Percentiles rank a stretch among this genome's conserved stretches.
phyloP scores from a whole-genome alignment of 2,797 vertebrate genomes.

The Dryobates pubescens region DNA sequence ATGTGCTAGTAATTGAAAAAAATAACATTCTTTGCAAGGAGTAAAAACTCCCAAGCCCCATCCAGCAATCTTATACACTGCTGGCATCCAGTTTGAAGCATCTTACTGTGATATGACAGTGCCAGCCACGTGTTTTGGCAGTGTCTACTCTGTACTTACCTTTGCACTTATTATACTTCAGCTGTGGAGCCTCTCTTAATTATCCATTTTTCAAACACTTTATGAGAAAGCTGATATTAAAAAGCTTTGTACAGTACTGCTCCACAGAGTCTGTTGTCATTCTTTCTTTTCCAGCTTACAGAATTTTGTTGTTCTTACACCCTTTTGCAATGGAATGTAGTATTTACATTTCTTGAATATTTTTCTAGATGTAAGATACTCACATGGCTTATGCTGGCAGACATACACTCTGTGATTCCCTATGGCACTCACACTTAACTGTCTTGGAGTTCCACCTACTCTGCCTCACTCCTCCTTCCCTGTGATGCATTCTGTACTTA shows the following conservation, averaged over 20 bases:
- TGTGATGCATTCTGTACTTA: accelerated
- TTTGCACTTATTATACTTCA: neutral
- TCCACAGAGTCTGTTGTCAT: neutral
- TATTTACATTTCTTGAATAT: neutral
- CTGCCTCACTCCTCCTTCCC: neutral
- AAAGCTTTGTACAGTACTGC: neutral
- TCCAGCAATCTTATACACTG: neutral
- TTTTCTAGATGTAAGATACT: neutral
- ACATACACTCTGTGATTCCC: accelerated
- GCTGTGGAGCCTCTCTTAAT: neutral
- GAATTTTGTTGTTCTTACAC: neutral
- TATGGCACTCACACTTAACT: neutral
- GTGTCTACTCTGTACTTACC: neutral
- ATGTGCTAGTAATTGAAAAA: neutral
- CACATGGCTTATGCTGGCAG: neutral
- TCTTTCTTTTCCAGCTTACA: neutral
- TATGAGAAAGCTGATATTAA: neutral
- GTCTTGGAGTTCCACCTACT: neutral
- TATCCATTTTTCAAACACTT: neutral
- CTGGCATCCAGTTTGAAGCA: neutral
- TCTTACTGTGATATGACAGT: neutral
- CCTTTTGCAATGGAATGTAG: neutral
- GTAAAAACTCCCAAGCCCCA: neutral
- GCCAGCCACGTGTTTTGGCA: neutral
- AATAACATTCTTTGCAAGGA: neutral